These are phyloP conservation scores for Hybognathus amarus DNA, from an alignment of 2,797 vertebrate genomes.

Conservation along the genomic window DNA sequence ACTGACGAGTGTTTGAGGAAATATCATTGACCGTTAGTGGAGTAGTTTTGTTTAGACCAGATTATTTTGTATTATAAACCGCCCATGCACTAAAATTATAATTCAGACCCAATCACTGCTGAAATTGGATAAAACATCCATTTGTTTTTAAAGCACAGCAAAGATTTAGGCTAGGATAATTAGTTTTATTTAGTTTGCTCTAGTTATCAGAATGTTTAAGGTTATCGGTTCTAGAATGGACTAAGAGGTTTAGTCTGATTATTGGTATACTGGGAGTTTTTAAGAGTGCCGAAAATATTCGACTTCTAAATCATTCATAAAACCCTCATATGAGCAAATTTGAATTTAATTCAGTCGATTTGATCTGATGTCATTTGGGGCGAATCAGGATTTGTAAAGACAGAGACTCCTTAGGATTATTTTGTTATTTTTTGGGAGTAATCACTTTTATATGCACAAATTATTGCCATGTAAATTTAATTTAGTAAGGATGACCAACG, in stretches of 20 bases:
- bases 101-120: background rate
- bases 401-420: background rate
- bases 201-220: slow-evolving; percentile 4
- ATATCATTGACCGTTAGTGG: too few species aligned
- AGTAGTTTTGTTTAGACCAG: background rate
- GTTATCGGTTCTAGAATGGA: slow-evolving; percentile 13
- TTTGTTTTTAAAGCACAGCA: background rate
- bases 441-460: background rate
- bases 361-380: background rate
- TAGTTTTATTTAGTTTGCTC: background rate
- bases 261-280: slow-evolving; percentile 34
- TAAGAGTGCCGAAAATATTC: slow-evolving; percentile 26
- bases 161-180: background rate
- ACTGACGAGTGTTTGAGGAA: too few species aligned
- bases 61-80: background rate
- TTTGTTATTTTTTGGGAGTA: background rate
- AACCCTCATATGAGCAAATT: background rate
- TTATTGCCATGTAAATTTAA: background rate
- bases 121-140: background rate
- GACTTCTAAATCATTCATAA: background rate
- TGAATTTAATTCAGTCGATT: background rate
- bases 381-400: background rate
- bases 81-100: too few species aligned
- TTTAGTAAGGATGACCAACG: background rate
- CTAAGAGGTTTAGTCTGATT: slow-evolving; percentile 35